Base-by-base conservation (phyloP, 2,888 invertebrate genomes). In the Oscheius sp. region DNA sequence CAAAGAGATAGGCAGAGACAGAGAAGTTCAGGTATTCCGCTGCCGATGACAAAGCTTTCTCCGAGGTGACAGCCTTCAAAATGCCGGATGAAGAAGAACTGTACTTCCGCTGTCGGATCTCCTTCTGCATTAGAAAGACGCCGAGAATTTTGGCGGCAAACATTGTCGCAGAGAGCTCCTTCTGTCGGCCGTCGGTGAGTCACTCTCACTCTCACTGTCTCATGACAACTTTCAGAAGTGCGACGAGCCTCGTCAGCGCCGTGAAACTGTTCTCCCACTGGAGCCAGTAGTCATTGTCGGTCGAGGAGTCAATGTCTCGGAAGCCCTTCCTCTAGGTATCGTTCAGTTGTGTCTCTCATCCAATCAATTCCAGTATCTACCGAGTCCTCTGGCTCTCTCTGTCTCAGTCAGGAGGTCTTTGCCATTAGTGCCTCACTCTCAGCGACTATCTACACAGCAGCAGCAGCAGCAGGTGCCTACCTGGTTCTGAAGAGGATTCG, bases 1-100 rank as follows among this genome's bases (percentile, higher is more conserved):
- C 60, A 7, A 13, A 9, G 33, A 33, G 3, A n/a, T 5, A 7
- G 42, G 7, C 42, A 42, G 42, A 7, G 42, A 42, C 42, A 42
- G 42, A 7, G 42, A 42, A 3, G 7, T 68, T 70, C 48, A 74
- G 74, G n/a, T 76, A 76, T 62, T 76, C 76, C 1, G 58, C 74
- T 4, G 60, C 51, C n/a, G 53, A 68, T n/a, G 50, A 71, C 33
- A 13, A 37, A 32, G 76, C 76, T 13, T 76, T 76, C 53, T 62
- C 76, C n/a, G 76, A 76, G 13, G 73, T 62, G 13, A 66, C 70
- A 1, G 76, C 76, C 35, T 76, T 76, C 55, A 73, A 73, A 51
- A 59, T 76, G 32, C 71, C 76, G 13, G 76, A 76, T 29, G 60
- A 76, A 29, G 66, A 65, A 11, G 59, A 68, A 50, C 42, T 76